Conservation (phyloP, 2,888 invertebrate species). For the Leptodirus hochenwartii region DNA sequence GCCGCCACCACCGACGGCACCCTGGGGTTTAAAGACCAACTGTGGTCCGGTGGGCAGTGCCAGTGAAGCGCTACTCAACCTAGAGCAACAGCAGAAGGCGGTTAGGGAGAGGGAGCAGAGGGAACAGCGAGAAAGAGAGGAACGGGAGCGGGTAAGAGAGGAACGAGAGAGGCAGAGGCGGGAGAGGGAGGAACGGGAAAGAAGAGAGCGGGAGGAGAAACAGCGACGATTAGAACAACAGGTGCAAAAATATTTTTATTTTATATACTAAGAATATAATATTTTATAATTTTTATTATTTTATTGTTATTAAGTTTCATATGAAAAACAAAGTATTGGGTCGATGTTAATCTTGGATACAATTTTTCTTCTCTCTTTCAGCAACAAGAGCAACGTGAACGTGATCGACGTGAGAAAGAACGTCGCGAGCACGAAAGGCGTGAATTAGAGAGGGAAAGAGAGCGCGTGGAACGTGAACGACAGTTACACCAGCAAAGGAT, state of each 20-base stretch:
- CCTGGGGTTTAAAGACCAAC: slow-evolving; percentile 48
- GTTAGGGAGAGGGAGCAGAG: too few species aligned
- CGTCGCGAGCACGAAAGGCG: slow-evolving; percentile 27
- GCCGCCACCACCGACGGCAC: slow-evolving; percentile 26
- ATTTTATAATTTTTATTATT: too few species aligned
- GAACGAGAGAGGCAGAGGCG: slow-evolving; percentile 37
- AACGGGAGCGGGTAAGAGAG: slow-evolving; percentile 42
- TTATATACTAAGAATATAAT: slow-evolving; percentile 1
- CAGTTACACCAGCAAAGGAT: slow-evolving; percentile 38
- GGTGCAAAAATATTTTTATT: slow-evolving; percentile 21
- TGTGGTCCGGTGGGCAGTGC: too few species aligned
- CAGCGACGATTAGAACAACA: slow-evolving; percentile 28
- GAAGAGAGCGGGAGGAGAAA: slow-evolving; percentile 33
- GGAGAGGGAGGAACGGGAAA: slow-evolving; percentile 40
- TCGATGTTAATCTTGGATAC: slow-evolving; percentile 7
- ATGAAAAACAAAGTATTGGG: too few species aligned
- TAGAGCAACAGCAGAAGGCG: too few species aligned
- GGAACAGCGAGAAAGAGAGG: slow-evolving; percentile 24
- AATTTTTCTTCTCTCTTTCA: slow-evolving; percentile 14
- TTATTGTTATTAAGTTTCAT: too few species aligned
- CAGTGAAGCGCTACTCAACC: too few species aligned
- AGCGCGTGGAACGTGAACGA: slow-evolving; percentile 38
- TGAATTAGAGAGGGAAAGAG: slow-evolving; percentile 16
- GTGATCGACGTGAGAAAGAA: slow-evolving; percentile 34
- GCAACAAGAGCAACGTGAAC: slow-evolving; percentile 26